A percentile compares a stretch with the other conserved stretches of the same genome.
Conservation (phyloP, 2,888 invertebrate genomes). For the Podabrus alpinus region DNA sequence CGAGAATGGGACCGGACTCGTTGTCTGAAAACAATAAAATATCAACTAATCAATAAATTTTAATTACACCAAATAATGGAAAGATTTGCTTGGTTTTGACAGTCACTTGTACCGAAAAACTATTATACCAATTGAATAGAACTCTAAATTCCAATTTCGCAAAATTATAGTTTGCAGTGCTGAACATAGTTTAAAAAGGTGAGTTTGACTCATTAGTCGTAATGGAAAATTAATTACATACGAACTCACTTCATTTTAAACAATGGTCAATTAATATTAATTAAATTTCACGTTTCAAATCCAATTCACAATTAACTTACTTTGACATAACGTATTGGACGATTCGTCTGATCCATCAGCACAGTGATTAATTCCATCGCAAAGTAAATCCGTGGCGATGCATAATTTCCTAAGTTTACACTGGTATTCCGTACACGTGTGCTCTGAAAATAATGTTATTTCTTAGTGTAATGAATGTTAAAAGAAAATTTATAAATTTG, state of each 20-base stretch:
- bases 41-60: neutral
- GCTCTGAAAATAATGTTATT: conserved; percentile 65
- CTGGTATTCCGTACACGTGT: conserved; percentile 86
- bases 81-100: neutral
- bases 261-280: neutral
- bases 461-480: neutral
- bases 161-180: neutral
- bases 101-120: neutral
- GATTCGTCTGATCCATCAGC: conserved; percentile 93
- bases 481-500: neutral
- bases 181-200: neutral
- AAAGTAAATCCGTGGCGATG: conserved; percentile 87
- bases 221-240: neutral
- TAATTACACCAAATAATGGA: neutral
- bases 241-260: neutral
- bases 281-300: neutral
- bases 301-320: conserved; percentile 62
- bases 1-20: conserved; percentile 67
- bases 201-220: neutral
- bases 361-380: conserved; percentile 93
- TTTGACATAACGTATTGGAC: conserved; percentile 81
- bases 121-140: neutral
- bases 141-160: neutral
- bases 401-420: conserved; percentile 89
- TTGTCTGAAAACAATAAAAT: conserved; percentile 55